Percentiles rank a stretch among this genome's conserved stretches.
Conservation (phyloP, 2,888 invertebrate species). For the Anoncus sp. region DNA sequence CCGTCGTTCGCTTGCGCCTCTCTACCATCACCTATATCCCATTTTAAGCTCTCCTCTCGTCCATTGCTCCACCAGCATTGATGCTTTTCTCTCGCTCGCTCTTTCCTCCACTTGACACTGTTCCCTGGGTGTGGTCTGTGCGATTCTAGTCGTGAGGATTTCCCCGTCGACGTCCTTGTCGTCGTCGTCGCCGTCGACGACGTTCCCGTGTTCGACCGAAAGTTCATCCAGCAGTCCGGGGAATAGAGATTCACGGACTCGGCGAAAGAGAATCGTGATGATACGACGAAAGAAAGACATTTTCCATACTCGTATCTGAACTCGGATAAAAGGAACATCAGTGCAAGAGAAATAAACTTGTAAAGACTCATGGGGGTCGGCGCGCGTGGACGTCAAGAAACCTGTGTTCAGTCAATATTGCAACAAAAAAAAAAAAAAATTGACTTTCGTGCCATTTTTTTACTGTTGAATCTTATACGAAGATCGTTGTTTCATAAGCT, state of each 20-base stretch:
- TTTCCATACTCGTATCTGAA: background rate
- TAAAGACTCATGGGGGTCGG: background rate
- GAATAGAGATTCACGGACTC: background rate
- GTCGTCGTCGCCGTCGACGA: conserved; percentile 16
- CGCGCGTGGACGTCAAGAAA: background rate
- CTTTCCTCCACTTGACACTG: conserved; percentile 57
- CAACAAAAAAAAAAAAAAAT: no score
- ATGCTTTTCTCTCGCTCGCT: conserved; percentile 46
- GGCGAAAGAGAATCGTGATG: background rate
- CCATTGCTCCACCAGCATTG: conserved; percentile 51
- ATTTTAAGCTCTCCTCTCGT: conserved; percentile 50
- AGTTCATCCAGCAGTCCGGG: conserved; percentile 5
- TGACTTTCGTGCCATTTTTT: background rate
- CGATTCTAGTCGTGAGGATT: conserved; percentile 51
- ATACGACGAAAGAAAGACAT: background rate
- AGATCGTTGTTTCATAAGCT: background rate
- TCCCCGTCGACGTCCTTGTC: conserved; percentile 46
- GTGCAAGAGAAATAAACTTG: background rate
- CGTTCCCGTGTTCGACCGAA: conserved; percentile 26
- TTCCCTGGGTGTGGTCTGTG: conserved; percentile 69
- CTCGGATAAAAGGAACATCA: background rate
- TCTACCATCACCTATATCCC: conserved; percentile 46
- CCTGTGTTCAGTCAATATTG: background rate
- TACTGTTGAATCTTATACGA: background rate
- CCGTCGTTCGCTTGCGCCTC: conserved; percentile 52